Evolutionary conservation across 2,113 vertebrate species (phyloP).

Genomic region (Callocephalon fimbriatum): DNA sequence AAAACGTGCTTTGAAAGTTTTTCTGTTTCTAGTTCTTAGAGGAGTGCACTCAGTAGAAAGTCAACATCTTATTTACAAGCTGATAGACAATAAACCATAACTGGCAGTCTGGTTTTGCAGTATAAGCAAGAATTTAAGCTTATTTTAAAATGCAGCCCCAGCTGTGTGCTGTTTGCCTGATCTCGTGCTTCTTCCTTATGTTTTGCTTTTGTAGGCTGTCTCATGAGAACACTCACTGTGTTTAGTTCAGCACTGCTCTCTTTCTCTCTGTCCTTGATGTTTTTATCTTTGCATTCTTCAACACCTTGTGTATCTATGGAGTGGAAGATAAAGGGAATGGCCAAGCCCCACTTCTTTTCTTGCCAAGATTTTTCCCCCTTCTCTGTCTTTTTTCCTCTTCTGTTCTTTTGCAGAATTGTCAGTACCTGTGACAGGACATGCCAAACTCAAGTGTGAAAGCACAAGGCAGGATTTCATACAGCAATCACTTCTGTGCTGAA

Average conservation of each 20-base stretch:
- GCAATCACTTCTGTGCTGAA: not conserved
- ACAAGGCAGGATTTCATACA: not conserved
- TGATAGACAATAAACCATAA: not conserved
- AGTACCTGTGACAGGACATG: not conserved
- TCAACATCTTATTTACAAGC: not conserved
- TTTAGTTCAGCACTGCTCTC: not conserved
- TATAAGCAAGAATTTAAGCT: not conserved
- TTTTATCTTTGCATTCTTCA: not conserved
- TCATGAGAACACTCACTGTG: not conserved
- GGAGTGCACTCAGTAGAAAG: not conserved
- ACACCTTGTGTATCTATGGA: not conserved
- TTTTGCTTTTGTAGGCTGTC: not conserved
- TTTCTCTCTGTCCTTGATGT: not conserved
- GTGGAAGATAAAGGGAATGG: not conserved
- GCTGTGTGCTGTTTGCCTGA: not conserved
- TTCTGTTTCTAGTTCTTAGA: not conserved
- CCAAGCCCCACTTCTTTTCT: not conserved
- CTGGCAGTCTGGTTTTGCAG: not conserved
- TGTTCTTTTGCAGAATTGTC: not conserved
- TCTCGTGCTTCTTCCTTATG: not conserved
- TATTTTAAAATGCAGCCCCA: not conserved
- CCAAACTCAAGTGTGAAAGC: not conserved
- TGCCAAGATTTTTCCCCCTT: not conserved
- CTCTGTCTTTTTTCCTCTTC: not conserved
- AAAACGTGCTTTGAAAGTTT: not conserved